Conservation (phyloP, 2,797 vertebrate genomes). For the Gymnodraco acuticeps region DNA sequence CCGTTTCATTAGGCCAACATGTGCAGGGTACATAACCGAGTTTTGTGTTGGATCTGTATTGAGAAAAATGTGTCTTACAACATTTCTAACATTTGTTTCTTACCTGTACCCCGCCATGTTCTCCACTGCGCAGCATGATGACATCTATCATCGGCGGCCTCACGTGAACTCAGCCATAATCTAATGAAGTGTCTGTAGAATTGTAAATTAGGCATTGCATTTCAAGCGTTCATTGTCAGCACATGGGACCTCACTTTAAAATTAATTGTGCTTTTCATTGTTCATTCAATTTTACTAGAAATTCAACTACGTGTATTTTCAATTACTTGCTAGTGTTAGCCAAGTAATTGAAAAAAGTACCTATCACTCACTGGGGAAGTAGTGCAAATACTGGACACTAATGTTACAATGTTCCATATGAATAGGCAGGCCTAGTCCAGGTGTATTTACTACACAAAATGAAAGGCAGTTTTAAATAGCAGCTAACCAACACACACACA, state of each 20-base stretch:
- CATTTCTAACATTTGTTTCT: neutral
- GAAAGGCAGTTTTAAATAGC: neutral
- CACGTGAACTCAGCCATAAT: neutral
- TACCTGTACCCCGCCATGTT: neutral
- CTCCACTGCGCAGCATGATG: neutral
- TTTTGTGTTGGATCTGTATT: too few species aligned
- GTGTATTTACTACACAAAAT: neutral
- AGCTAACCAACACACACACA: neutral
- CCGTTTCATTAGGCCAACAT: too few species aligned
- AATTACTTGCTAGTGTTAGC: neutral
- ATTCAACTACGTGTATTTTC: neutral
- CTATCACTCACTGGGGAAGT: neutral
- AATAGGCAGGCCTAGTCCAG: neutral
- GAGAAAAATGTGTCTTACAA: too few species aligned
- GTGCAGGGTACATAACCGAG: neutral
- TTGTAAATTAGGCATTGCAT: neutral
- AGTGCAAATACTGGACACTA: neutral
- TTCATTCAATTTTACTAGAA: neutral
- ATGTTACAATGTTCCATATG: neutral
- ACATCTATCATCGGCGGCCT: neutral
- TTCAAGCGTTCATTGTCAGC: neutral
- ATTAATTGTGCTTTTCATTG: neutral
- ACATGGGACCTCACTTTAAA: neutral
- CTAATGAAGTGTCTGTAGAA: neutral
- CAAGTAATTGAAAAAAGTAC: neutral